These are phyloP conservation scores for Alouatta palliata DNA, from an alignment of 2,113 vertebrate genomes.

Conservation along the genomic window DNA sequence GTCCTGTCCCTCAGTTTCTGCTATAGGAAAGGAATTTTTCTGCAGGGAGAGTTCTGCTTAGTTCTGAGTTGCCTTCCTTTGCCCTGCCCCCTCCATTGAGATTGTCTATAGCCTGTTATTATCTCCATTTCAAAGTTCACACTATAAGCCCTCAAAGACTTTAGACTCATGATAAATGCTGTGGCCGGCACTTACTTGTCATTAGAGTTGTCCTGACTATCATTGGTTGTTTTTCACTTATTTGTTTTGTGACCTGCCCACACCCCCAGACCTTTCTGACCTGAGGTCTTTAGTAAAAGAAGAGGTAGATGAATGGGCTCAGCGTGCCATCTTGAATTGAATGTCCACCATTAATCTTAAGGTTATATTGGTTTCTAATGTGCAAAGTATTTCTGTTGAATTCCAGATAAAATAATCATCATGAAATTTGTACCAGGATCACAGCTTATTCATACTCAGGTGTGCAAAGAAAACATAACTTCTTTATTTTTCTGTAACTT, in stretches of 20 bases:
- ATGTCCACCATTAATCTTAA: conserved; percentile 24
- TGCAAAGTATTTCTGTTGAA: background rate
- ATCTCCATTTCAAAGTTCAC: conserved; percentile 51
- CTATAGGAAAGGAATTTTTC: conserved; percentile 2
- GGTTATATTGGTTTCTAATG: background rate
- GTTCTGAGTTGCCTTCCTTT: background rate
- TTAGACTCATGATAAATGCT: background rate
- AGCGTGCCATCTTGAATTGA: background rate
- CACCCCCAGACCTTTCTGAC: background rate
- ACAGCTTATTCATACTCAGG: background rate
- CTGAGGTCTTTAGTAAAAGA: background rate
- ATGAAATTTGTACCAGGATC: background rate
- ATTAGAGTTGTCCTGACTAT: background rate
- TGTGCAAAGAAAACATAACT: conserved; percentile 4
- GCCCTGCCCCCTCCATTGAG: background rate
- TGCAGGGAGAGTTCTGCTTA: background rate
- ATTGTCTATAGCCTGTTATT: background rate
- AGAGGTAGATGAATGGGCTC: background rate
- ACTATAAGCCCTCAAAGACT: background rate
- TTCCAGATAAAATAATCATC: background rate
- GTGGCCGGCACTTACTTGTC: background rate
- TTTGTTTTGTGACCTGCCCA: background rate
- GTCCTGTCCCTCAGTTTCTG: background rate
- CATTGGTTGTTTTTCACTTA: background rate
- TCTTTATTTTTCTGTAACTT: background rate